Evolutionary conservation across 2,888 invertebrate species (phyloP).

Genomic region (Cheilosia scutellata): DNA sequence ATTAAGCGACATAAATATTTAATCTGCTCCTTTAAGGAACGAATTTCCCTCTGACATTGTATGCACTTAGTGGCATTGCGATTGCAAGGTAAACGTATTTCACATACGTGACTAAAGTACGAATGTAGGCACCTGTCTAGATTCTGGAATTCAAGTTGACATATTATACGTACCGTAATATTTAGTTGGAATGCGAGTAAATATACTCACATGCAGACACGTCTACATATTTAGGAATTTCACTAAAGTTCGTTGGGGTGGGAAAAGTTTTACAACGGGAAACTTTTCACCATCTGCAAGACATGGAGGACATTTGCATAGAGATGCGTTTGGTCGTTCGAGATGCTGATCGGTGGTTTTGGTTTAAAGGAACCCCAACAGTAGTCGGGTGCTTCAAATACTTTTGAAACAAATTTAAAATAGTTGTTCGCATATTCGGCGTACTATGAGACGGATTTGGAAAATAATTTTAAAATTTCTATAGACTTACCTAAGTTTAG

Average conservation of each 20-base stretch:
- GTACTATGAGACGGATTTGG: background rate
- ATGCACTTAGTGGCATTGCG: constrained; percentile 44
- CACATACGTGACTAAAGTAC: constrained; percentile 43
- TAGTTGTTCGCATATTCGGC: constrained; percentile 30
- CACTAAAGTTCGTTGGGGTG: constrained; percentile 28
- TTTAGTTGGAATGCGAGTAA: constrained; percentile 44
- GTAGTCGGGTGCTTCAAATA: constrained; percentile 13
- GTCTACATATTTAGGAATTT: background rate
- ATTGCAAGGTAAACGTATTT: constrained; percentile 37
- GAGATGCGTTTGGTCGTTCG: constrained; percentile 23
- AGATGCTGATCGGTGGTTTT: constrained; percentile 45
- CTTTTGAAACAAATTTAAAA: constrained; percentile 46
- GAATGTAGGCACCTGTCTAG: constrained; percentile 61
- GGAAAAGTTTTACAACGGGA: constrained; percentile 40
- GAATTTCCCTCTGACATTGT: constrained; percentile 17
- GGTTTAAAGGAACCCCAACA: background rate
- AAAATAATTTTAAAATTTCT: background rate
- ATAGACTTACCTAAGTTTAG: background rate
- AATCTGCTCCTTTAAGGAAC: constrained; percentile 15
- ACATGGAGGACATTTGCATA: constrained; percentile 67
- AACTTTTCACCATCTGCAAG: constrained; percentile 64
- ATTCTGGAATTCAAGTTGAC: constrained; percentile 39
- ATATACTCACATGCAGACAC: background rate
- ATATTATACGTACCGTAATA: constrained; percentile 36
- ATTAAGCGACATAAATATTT: constrained; percentile 20